A percentile compares a stretch with the other conserved stretches of the same genome.
Conservation (phyloP, 2,888 invertebrate species). For the Andricus curvator region DNA sequence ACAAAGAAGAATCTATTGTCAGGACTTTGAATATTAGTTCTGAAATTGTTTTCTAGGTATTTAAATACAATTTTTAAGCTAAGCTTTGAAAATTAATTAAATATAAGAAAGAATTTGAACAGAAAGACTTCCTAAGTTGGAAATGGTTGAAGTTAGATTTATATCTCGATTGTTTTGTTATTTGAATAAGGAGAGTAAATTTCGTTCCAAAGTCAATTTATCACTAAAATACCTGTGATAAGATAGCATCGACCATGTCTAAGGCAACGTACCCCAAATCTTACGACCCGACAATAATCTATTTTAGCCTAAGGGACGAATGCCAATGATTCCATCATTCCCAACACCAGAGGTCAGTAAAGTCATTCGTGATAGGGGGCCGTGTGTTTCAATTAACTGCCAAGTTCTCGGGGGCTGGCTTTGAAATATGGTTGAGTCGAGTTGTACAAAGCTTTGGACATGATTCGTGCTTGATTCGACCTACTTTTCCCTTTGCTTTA, state of each 20-base stretch:
- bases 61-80: too few species aligned
- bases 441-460: neutral
- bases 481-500: neutral
- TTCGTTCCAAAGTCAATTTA: neutral
- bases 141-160: neutral
- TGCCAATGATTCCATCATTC: neutral
- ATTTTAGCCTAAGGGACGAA: neutral
- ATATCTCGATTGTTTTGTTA: neutral
- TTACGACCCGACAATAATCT: neutral
- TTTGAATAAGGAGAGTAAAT: neutral
- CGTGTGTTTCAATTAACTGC: conserved; percentile 14
- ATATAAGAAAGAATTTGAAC: too few species aligned
- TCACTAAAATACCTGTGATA: neutral
- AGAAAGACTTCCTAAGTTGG: too few species aligned
- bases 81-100: too few species aligned
- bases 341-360: neutral
- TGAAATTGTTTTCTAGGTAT: too few species aligned
- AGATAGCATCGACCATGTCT: neutral
- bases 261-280: neutral
- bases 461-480: conserved; percentile 24
- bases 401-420: conserved; percentile 15
- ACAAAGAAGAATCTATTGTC: too few species aligned
- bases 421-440: conserved; percentile 24
- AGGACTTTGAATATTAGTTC: too few species aligned
- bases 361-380: neutral